Evolutionary conservation across 2,888 invertebrate genomes (phyloP).

Genomic region (Reticulitermes lucifugus): DNA sequence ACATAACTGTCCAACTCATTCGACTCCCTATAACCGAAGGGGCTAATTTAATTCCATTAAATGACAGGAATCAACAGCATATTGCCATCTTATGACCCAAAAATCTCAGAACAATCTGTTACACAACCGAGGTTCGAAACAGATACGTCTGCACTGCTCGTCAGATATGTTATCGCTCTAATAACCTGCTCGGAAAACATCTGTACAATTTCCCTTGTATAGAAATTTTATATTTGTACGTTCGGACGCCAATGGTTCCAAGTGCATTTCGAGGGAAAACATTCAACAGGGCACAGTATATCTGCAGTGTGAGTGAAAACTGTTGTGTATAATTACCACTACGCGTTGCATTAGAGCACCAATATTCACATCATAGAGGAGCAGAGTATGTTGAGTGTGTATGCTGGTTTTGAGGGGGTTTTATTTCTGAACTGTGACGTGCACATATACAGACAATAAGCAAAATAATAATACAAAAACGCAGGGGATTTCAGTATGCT

Average conservation of each 20-base stretch:
- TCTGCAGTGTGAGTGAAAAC: background rate
- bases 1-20: too few relatives aligned
- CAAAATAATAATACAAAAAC: background rate
- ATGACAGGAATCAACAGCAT: too few relatives aligned
- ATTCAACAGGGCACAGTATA: background rate
- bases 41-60: too few relatives aligned
- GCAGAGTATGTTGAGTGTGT: background rate
- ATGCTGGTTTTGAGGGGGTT: background rate
- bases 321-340: background rate
- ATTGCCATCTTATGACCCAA: too few relatives aligned
- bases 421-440: conserved; percentile 4
- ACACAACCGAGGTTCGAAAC: too few relatives aligned
- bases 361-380: background rate
- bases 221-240: background rate
- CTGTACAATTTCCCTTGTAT: too few relatives aligned
- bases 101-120: too few relatives aligned
- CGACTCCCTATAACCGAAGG: too few relatives aligned
- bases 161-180: too few relatives aligned
- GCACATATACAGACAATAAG: background rate
- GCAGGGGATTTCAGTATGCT: background rate
- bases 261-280: background rate
- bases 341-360: background rate
- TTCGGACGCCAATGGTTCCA: background rate
- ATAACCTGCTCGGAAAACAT: too few relatives aligned
- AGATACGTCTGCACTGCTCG: too few relatives aligned